Evolutionary conservation across 2,797 vertebrate genomes (phyloP), one percentile per base, ranked within the genome.

Genomic region (Poeciliopsis turneri): DNA sequence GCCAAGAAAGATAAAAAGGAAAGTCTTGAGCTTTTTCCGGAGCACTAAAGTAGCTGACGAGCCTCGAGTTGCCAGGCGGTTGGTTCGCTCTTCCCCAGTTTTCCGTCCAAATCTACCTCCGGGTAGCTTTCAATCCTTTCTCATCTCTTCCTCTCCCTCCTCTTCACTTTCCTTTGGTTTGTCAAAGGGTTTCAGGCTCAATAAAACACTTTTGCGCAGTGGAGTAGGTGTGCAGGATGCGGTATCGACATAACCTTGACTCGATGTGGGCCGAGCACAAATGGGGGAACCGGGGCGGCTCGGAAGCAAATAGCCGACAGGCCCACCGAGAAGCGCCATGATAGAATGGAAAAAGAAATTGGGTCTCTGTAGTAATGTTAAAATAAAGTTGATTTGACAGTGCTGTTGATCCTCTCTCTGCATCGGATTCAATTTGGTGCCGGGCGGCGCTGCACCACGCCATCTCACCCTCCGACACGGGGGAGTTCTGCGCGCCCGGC

Each of bases 231-330:
- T 86, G 73, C 87, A 88, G 45, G 64, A 87, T 84, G 28, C 16
- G 57, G 68, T 91, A 90, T 91, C 88, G 87, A 91, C 88, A 90
- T 83, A 82, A 86, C 86, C 87, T 86, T 91, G 92, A 92, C 92
- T 90, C 15, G 8, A 80, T 75, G 85, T 92, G 93, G 87, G 93
- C 85, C 51, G 73, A 86, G 80, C 81, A 11, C 13, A 1, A 75
- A 77, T 20, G 59, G 79, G 81, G 68, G 81, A 89, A 78, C 75
- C 82, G 72, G 74, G 64, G 78, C 85, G 84, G 76, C 74, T 69
- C 79, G 6, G 80, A 82, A 68, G 89, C 80, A 82, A 86, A 89
- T 79, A 88, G 84, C 78, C 74, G 46, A 87, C 84, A 82, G 82
- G 73, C 82, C 90, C 77, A 41, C 74, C 1, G 76, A 84, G 86